Evolutionary conservation across 1,140 invertebrate species (phyloP).

Genomic region (Hylaeus anthracinus): DNA sequence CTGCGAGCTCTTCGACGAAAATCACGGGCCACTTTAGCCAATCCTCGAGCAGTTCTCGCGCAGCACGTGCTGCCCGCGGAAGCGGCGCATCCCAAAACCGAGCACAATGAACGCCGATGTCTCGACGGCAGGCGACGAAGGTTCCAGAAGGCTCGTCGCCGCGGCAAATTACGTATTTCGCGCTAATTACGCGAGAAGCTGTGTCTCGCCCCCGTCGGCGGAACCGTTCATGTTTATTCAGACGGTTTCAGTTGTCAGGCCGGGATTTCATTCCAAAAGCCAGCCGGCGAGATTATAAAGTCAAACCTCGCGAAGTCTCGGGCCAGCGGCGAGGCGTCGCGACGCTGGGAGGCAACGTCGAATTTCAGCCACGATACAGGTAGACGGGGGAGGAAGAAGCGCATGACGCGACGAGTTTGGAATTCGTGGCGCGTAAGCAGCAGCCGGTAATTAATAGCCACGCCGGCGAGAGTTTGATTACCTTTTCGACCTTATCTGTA

Average conservation of each 20-base stretch:
- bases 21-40: too few relatives aligned
- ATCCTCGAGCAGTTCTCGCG: not conserved
- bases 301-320: slow-evolving; percentile 43
- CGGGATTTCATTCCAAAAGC: slow-evolving; percentile 31
- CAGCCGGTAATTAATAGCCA: slow-evolving; percentile 65
- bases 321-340: slow-evolving; percentile 1
- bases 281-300: slow-evolving; percentile 52
- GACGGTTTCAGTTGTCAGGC: slow-evolving; percentile 46
- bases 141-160: not conserved
- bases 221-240: slow-evolving; percentile 47
- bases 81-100: not conserved
- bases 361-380: slow-evolving; percentile 41
- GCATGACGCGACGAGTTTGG: slow-evolving; percentile 44
- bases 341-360: slow-evolving; percentile 34
- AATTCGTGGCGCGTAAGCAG: slow-evolving; percentile 62
- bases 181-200: slow-evolving; percentile 47
- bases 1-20: too few relatives aligned
- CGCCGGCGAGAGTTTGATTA: slow-evolving; percentile 63
- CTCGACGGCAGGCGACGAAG: not conserved
- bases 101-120: not conserved
- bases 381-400: not conserved
- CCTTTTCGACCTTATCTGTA: slow-evolving; percentile 65
- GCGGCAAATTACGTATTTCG: slow-evolving; percentile 39
- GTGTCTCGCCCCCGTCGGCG: slow-evolving; percentile 21
- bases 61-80: not conserved